A percentile compares a stretch with the other conserved stretches of the same genome.
Evolutionary conservation across 2,113 vertebrate genomes (phyloP).

Genomic region (Cranoglanis bouderius): DNA sequence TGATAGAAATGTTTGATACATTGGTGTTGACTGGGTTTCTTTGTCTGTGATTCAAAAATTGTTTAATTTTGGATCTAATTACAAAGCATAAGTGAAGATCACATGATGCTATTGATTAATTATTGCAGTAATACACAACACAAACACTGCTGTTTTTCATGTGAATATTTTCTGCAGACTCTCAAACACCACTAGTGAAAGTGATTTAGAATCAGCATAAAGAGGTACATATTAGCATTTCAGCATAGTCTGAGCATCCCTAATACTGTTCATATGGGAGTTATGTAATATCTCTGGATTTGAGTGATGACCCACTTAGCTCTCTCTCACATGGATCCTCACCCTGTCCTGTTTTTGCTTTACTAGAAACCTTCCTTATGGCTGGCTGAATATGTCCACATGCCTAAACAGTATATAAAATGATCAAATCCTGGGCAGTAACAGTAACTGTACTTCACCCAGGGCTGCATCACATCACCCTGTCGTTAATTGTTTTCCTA

Average conservation of each 20-base stretch:
- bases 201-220: constrained; percentile 4
- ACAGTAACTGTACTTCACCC: not conserved
- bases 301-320: constrained; percentile 25
- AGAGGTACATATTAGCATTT: not conserved
- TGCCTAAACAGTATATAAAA: not conserved
- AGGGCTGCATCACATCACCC: not conserved
- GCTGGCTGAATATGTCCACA: not conserved
- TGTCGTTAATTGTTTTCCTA: not conserved
- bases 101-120: not conserved
- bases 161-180: not conserved
- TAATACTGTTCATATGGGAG: constrained; percentile 11
- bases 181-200: not conserved
- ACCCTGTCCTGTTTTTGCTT: constrained; percentile 1
- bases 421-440: not conserved
- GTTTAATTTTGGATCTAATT: not conserved
- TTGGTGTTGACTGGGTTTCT: not conserved
- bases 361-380: not conserved
- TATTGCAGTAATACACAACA: not conserved
- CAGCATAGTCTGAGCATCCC: not conserved
- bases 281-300: constrained; percentile 34
- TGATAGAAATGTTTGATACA: not conserved
- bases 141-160: not conserved
- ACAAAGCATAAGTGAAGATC: not conserved
- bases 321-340: not conserved
- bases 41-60: not conserved